Evolutionary conservation across 2,797 vertebrate genomes (phyloP), one percentile per base, ranked within the genome.

Genomic region (Gallinago solitaria): DNA sequence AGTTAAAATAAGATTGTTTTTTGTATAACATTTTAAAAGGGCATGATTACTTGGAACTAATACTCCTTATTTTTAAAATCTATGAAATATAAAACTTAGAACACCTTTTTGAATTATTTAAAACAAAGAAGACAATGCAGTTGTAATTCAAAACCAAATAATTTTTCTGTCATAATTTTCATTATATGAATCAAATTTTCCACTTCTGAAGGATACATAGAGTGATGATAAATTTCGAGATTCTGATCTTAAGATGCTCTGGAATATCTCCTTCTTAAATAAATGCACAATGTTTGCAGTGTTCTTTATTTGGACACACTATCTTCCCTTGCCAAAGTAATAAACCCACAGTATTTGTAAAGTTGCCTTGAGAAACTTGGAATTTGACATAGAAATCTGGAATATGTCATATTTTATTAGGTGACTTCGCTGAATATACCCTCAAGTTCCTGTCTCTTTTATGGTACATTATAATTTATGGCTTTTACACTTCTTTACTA

Each of bases 351-450:
- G 19, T 59, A 64, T 84, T 79, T 91, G 54, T 83, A 73, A 88
- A 88, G 51, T 59, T 88, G 56, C 53, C 64, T 84, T 63, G 51
- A 95, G 51, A 93, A 81, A 9, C 23, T 60, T 88, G 63, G 69
- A 69, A 94, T 79, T 79, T 39, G 2, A 54, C 73, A 87, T 1
- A 86, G 76, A 88, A 91, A 67, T 54, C 65, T 91, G 51, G 67
- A 91, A 90, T 81, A 81, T 51, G 51, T 88, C 69, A 80, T 24
- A 51, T 86, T 92, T 94, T 94, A 88, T 86, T 93, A 86, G 57
- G 50, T 86, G 63, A 68, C 79, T 92, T 90, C 90, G 61, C 45
- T 83, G 76, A 86, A 91, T 78, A 90, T 61, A 64, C 8, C 33
- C 33, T 5, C 56, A 81, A 50, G 61, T 83, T 91, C 24, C 56